A percentile compares a stretch with the other conserved stretches of the same genome.
These are phyloP conservation scores for Lutraria lutraria DNA, from an alignment of 2,888 invertebrate species.

Conservation along the genomic window DNA sequence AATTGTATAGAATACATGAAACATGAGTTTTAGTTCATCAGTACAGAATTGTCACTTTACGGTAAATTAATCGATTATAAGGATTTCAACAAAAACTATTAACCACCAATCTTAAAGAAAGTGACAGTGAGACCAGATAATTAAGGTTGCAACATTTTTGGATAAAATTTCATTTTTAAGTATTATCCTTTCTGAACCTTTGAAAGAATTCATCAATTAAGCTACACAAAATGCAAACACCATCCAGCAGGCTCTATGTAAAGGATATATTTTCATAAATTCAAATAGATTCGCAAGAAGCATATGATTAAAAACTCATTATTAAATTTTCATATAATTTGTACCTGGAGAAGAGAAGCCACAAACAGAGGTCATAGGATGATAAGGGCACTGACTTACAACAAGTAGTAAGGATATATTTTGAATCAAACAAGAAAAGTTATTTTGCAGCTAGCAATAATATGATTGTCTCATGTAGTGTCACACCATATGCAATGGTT, in stretches of 20 bases:
- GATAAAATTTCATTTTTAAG: slow-evolving; percentile 23
- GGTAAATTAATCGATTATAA: slow-evolving; percentile 16
- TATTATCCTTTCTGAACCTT: background rate
- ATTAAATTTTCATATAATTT: slow-evolving; percentile 14
- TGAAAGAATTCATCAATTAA: slow-evolving; percentile 10
- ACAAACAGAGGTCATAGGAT: background rate
- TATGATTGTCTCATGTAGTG: no score
- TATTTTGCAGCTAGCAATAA: no score
- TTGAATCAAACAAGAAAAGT: no score
- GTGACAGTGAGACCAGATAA: slow-evolving; percentile 11
- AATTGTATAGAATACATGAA: background rate
- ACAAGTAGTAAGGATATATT: no score
- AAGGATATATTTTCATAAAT: slow-evolving; percentile 14
- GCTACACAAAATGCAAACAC: background rate
- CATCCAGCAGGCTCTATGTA: slow-evolving; percentile 10
- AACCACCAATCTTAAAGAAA: background rate
- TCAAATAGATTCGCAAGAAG: background rate
- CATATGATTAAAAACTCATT: slow-evolving; percentile 12
- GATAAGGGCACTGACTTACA: background rate
- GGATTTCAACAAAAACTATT: background rate
- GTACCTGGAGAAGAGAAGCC: background rate
- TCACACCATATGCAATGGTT: no score
- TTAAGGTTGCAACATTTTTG: slow-evolving; percentile 15
- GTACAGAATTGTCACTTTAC: slow-evolving; percentile 16
- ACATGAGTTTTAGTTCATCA: background rate